Percentiles rank a stretch among this genome's conserved stretches.
Evolutionary conservation across 2,888 invertebrate species (phyloP).

Genomic region (Acronicta psi): DNA sequence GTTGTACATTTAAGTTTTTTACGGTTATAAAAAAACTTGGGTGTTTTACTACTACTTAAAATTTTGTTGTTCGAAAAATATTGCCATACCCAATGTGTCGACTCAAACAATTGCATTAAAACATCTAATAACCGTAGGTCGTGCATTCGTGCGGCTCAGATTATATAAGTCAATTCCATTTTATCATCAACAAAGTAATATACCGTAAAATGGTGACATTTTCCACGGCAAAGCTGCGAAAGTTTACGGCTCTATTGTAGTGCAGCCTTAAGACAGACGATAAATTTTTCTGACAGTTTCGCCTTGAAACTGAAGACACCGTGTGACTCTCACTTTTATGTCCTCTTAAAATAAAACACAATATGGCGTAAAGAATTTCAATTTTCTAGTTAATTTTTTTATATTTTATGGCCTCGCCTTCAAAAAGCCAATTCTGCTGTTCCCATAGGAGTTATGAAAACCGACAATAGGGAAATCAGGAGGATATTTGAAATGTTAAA

Average conservation of each 20-base stretch:
- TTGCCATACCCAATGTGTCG: too few relatives aligned
- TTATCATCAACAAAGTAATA: constrained; percentile 54
- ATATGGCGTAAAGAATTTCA: constrained; percentile 24
- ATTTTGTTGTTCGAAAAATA: too few relatives aligned
- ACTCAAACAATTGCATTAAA: too few relatives aligned
- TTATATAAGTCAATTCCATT: constrained; percentile 40
- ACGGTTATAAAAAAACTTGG: too few relatives aligned
- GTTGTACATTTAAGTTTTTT: too few relatives aligned
- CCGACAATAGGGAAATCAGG: constrained; percentile 38
- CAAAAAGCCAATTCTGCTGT: constrained; percentile 2
- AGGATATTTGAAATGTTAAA: neutral
- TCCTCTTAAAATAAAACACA: constrained; percentile 37
- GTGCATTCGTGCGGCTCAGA: too few relatives aligned
- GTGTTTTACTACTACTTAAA: too few relatives aligned
- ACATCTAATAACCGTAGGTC: too few relatives aligned
- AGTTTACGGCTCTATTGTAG: constrained; percentile 62
- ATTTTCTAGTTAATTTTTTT: constrained; percentile 34
- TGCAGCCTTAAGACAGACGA: constrained; percentile 55
- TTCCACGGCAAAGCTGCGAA: constrained; percentile 39
- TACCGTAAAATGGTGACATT: constrained; percentile 54
- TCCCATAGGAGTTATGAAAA: constrained; percentile 22
- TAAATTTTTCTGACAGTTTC: constrained; percentile 57
- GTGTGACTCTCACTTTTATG: constrained; percentile 26
- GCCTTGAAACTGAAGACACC: constrained; percentile 21
- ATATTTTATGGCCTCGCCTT: constrained; percentile 10